Conservation (phyloP, 1,140 invertebrate genomes). For the Drosophila takahashii region DNA sequence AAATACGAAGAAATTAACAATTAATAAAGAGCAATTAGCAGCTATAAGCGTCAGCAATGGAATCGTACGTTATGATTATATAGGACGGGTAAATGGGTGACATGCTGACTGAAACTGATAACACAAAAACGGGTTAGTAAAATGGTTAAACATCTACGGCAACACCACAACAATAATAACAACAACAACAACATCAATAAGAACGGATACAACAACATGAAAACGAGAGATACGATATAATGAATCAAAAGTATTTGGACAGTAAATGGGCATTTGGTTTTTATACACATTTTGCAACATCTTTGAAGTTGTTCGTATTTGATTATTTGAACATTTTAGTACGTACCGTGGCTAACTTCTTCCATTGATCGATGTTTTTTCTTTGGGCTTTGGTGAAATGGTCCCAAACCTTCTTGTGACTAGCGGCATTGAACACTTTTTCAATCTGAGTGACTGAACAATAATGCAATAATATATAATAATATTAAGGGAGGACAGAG, state of each 20-base stretch:
- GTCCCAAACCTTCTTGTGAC: constrained; percentile 99
- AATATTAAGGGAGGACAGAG: constrained; percentile 83
- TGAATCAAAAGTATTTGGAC: constrained; percentile 33
- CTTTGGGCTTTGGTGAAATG: constrained; percentile 99
- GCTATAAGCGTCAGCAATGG: constrained; percentile 11
- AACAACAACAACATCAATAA: constrained; percentile 26
- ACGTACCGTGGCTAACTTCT: constrained; percentile 98
- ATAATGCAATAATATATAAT: constrained; percentile 84
- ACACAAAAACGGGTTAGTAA: constrained; percentile 34
- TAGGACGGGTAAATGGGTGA: constrained; percentile 6
- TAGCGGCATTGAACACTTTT: constrained; percentile 96
- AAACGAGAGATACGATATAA: constrained; percentile 15
- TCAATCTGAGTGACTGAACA: constrained; percentile 98
- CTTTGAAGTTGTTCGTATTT: constrained; percentile 55
- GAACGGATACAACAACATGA: constrained; percentile 29
- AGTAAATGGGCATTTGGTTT: constrained; percentile 10
- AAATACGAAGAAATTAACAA: constrained; percentile 37
- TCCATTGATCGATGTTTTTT: constrained; percentile 99
- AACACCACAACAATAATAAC: constrained; percentile 17
- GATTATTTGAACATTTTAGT: constrained; percentile 83
- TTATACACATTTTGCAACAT: constrained; percentile 41
- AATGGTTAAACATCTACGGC: constrained; percentile 33
- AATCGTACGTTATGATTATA: constrained; percentile 25
- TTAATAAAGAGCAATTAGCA: constrained; percentile 38
- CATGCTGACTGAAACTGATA: constrained; percentile 56